Evolutionary conservation across 2,113 vertebrate genomes (phyloP), one percentile per base, ranked within the genome.

Genomic region (Labeo rohita): DNA sequence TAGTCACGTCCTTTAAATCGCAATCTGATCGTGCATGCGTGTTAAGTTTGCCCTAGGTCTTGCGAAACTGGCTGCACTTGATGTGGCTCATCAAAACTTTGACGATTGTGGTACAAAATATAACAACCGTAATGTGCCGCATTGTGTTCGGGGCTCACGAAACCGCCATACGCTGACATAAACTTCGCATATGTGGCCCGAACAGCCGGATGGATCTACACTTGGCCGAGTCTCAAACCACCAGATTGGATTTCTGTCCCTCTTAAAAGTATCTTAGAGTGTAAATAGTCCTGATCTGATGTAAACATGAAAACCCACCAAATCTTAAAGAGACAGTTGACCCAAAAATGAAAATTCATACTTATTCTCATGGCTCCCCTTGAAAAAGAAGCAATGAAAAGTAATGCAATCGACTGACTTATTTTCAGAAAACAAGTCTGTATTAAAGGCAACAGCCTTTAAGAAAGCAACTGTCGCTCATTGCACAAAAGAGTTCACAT

Each of bases 211-310:
- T 56, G 23, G 74, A 79, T 54, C 54, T 77, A 77, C 50, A 54
- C 50, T 77, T 54, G 50, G 75, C 75, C 23, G 13, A 54, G 28
- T 77, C 15, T 77, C 50, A 36, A 77, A 54, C 13, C 49, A 18
- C 50, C 75, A 54, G 50, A 77, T 77, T 23, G 8, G 23, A 34
- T 77, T 54, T 54, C 75, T 36, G 23, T 21, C 28, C 7, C 23
- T 54, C 49, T 77, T 54, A 63, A 84, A 16, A 54, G 84, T 76
- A 39, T 85, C 36, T 80, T 49, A 50, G 45, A 61, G 34, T 61
- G 52, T 80, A 80, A 80, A 80, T 61, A 80, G 16, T 36, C 77
- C 18, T 8, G 12, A 23, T 68, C 23, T 50, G 23, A 83, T 83
- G 16, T 72, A 70, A 83, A 83, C 47, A 43, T 72, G 28, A 10